Conservation (phyloP, 2,113 vertebrate species). For the Daubentonia madagascariensis region DNA sequence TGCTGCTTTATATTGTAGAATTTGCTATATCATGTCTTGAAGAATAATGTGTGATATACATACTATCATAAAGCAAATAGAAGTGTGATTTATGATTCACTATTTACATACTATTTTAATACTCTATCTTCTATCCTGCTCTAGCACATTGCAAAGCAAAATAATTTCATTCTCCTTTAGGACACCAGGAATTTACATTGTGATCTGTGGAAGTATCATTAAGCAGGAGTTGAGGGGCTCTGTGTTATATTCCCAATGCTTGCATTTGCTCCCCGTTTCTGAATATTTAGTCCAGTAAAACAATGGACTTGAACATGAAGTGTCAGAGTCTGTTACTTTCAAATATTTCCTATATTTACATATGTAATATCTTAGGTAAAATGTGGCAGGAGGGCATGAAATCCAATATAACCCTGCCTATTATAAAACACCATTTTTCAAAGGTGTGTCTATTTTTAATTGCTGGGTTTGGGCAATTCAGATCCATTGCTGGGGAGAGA, state of each 20-base stretch:
- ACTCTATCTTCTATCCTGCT: background rate
- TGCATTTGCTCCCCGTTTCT: background rate
- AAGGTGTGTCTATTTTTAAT: conserved; percentile 31
- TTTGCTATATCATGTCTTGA: background rate
- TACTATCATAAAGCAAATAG: background rate
- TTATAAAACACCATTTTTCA: conserved; percentile 27
- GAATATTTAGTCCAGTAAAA: background rate
- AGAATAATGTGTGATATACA: background rate
- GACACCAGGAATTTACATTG: background rate
- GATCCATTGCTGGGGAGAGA: background rate
- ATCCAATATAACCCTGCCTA: background rate
- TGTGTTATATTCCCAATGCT: background rate
- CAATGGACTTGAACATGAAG: background rate
- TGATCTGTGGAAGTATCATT: background rate
- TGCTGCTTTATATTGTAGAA: background rate
- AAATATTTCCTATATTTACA: background rate
- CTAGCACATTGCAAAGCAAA: background rate
- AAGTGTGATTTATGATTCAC: background rate
- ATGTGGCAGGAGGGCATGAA: background rate
- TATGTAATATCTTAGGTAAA: background rate
- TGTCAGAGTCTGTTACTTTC: background rate
- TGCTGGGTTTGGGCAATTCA: conserved; percentile 38
- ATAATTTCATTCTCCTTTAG: background rate
- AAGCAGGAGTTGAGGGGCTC: background rate
- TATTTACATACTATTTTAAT: background rate